Evolutionary conservation across 2,888 invertebrate genomes (phyloP).

Genomic region (Camptogramma bilineatum): DNA sequence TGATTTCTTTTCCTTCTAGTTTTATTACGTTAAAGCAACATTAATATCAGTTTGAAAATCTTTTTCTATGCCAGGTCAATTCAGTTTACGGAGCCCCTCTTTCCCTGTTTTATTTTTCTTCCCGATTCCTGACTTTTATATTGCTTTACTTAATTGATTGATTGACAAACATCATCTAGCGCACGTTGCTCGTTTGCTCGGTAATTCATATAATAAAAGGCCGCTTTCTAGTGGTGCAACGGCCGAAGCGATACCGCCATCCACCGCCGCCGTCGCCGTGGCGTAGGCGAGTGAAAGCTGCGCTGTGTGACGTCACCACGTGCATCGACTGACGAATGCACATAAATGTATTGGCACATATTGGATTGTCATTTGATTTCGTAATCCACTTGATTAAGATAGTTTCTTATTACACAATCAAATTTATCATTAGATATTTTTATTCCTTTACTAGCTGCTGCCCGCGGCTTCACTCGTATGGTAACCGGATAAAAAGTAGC

Average conservation of each 20-base stretch:
- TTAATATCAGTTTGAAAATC: background rate
- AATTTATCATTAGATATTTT: background rate
- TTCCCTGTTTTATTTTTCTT: background rate
- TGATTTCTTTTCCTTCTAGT: background rate
- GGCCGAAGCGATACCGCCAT: slow-evolving; percentile 48
- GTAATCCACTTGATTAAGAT: slow-evolving; percentile 33
- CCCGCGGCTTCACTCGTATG: too few relatives aligned
- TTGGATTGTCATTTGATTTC: slow-evolving; percentile 34
- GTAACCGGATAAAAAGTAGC: too few relatives aligned
- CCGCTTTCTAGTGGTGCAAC: slow-evolving; percentile 73
- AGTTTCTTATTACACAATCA: slow-evolving; percentile 10
- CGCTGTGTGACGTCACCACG: slow-evolving; percentile 70
- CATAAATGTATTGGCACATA: slow-evolving; percentile 45
- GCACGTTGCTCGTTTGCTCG: slow-evolving; percentile 42
- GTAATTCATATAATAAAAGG: slow-evolving; percentile 54
- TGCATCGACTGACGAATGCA: slow-evolving; percentile 61
- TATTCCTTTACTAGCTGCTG: background rate
- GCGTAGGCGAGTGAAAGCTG: slow-evolving; percentile 68
- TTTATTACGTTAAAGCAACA: background rate
- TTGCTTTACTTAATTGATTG: background rate
- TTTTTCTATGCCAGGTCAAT: too few relatives aligned
- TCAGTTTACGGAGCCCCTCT: too few relatives aligned
- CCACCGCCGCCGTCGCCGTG: slow-evolving; percentile 40
- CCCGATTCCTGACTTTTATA: background rate
- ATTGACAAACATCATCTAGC: slow-evolving; percentile 18